Percentiles rank a stretch among this genome's conserved stretches.
Conservation (phyloP, 2,888 invertebrate genomes). For the Parasteatoda lunata region DNA sequence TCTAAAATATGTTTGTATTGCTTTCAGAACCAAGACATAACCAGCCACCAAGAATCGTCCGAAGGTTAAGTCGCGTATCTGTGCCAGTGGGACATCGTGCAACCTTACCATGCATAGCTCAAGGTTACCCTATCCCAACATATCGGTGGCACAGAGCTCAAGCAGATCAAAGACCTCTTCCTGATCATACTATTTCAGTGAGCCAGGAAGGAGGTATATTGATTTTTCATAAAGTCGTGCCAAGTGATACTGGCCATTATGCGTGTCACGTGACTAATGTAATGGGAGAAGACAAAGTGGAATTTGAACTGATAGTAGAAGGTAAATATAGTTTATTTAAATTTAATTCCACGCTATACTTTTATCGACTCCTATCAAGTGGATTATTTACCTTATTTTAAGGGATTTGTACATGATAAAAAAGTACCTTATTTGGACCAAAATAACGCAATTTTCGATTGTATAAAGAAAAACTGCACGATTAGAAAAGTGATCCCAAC, state of each 20-base stretch:
- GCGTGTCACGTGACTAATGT: constrained; percentile 74
- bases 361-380: no score
- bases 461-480: no score
- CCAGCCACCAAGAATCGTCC: constrained; percentile 68
- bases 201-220: constrained; percentile 73
- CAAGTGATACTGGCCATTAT: constrained; percentile 74
- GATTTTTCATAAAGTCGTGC: constrained; percentile 71
- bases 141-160: constrained; percentile 78
- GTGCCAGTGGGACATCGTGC: constrained; percentile 75
- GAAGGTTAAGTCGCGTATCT: constrained; percentile 52
- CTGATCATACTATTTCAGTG: constrained; percentile 71
- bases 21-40: constrained; percentile 68
- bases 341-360: background rate
- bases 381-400: no score
- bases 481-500: no score
- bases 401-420: no score
- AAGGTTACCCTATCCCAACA: constrained; percentile 83
- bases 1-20: background rate
- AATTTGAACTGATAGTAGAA: constrained; percentile 73
- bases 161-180: constrained; percentile 70
- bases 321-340: constrained; percentile 71
- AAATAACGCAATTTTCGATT: no score
- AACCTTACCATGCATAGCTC: constrained; percentile 82
- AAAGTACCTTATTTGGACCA: no score
- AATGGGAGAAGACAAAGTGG: constrained; percentile 72